phyloP scores from a whole-genome alignment of 1,140 invertebrate species.

The Trichonephila clavata region DNA sequence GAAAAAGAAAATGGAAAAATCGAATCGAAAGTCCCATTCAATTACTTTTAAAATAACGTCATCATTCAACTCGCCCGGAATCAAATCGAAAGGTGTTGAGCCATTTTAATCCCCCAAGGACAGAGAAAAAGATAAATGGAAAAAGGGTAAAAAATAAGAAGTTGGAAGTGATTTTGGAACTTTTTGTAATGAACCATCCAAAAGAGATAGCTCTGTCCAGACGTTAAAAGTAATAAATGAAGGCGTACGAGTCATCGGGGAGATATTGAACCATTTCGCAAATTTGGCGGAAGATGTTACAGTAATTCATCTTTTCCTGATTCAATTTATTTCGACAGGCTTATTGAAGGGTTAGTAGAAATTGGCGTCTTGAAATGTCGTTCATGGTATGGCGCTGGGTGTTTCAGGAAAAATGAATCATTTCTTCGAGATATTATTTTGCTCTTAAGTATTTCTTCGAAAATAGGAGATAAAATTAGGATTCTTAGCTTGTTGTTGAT shows the following conservation, averaged over 20 bases:
- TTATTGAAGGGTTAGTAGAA: too few relatives aligned
- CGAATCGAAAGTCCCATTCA: conserved; percentile 3
- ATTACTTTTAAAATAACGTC: conserved; percentile 2
- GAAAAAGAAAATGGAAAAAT: not conserved
- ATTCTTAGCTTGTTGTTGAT: too few relatives aligned
- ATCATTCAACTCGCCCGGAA: not conserved
- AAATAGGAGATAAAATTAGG: too few relatives aligned
- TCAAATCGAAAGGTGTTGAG: not conserved
- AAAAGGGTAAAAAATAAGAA: not conserved
- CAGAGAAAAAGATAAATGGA: not conserved
- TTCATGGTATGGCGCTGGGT: too few relatives aligned
- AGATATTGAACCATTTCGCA: not conserved
- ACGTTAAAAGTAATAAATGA: not conserved
- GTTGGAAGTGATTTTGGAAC: not conserved
- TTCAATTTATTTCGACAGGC: not conserved
- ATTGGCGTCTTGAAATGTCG: too few relatives aligned
- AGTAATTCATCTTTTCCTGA: not conserved
- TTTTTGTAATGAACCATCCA: conserved; percentile 19
- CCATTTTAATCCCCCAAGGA: conserved; percentile 5
- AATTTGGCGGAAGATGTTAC: conserved; percentile 13
- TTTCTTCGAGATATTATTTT: too few relatives aligned
- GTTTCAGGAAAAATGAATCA: too few relatives aligned
- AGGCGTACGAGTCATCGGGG: not conserved
- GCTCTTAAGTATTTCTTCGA: too few relatives aligned
- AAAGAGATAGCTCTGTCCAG: not conserved